Evolutionary conservation across 2,888 invertebrate genomes (phyloP).

Genomic region (Mythimna vitellina): DNA sequence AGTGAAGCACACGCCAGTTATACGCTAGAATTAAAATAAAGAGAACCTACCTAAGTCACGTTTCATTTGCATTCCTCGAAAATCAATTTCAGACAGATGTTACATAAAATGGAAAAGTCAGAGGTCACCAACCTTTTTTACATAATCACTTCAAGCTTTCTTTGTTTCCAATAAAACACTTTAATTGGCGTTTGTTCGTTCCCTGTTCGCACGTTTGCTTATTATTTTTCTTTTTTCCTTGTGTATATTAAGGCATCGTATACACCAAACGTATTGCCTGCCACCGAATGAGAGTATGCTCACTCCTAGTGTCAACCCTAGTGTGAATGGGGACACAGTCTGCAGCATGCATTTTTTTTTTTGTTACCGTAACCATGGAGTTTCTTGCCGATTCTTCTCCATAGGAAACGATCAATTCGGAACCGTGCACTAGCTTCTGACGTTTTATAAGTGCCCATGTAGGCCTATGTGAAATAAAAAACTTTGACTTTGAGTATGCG

Average conservation of each 20-base stretch:
- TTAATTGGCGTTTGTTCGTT: neutral
- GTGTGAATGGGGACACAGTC: too few relatives aligned
- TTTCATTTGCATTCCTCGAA: constrained; percentile 29
- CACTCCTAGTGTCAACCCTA: too few relatives aligned
- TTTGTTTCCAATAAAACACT: constrained; percentile 14
- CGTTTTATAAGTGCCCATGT: too few relatives aligned
- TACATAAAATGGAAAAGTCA: constrained; percentile 22
- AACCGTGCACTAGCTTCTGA: too few relatives aligned
- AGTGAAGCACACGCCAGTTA: neutral
- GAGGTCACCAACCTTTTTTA: constrained; percentile 27
- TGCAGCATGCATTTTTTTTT: too few relatives aligned
- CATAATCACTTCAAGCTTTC: constrained; percentile 10
- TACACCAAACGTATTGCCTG: too few relatives aligned
- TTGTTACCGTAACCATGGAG: too few relatives aligned
- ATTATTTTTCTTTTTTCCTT: neutral
- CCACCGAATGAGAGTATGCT: too few relatives aligned
- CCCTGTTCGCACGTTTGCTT: neutral
- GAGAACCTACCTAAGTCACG: neutral
- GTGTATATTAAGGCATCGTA: neutral
- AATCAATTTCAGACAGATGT: constrained; percentile 42
- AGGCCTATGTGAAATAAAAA: too few relatives aligned
- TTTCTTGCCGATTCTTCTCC: too few relatives aligned
- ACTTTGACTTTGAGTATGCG: too few relatives aligned
- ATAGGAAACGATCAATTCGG: too few relatives aligned
- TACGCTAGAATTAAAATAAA: neutral